Base-by-base conservation (phyloP, 1,140 invertebrate genomes). In the Drosophila ercepeae region DNA sequence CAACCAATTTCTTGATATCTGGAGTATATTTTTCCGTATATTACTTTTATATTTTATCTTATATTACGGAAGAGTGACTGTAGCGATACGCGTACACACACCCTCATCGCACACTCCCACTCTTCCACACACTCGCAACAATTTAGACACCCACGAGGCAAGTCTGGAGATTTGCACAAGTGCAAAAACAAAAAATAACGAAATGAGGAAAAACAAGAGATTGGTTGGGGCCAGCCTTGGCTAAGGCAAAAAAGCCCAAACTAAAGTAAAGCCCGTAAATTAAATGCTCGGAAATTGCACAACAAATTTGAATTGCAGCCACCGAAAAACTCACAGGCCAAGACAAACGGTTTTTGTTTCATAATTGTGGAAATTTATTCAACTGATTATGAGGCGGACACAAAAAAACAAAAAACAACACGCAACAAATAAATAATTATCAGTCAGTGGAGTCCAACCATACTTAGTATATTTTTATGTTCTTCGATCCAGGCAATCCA, bases 81-180 rank as follows among this genome's bases (percentile, higher is more conserved):
- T 64, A 64, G 7, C 11, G n/a, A 13, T n/a, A 36, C 11, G 34
- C 16, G 19, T 25, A 14, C 27, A 46, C 41, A 46, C 41, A 25
- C 34, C 19, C 34, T 16, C 36, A 7, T 16, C 25, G 14, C n/a
- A 48, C 45, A 49, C 25, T 23, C 53, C 25, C 46, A 46, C 45
- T 58, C 48, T 19, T 13, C 27, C 27, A 16, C 46, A 44, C 29
- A 49, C 54, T 50, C 29, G 25, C 51, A 63, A 13, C 52, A 8
- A 42, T 29, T 13, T 25, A 39, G 16, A 27, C 55, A 61, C 57
- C 55, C 57, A 76, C 67, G 48, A 65, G 67, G 58, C 61, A 58
- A 34, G 50, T 74, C 76, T 76, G 72, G 54, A 86, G 76, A 86
- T 84, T 86, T 84, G 79, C 72, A 81, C 79, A 84, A 84, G 76